A percentile compares a stretch with the other conserved stretches of the same genome.
Evolutionary conservation across 2,113 vertebrate genomes (phyloP).

Genomic region (Podilymbus podiceps): DNA sequence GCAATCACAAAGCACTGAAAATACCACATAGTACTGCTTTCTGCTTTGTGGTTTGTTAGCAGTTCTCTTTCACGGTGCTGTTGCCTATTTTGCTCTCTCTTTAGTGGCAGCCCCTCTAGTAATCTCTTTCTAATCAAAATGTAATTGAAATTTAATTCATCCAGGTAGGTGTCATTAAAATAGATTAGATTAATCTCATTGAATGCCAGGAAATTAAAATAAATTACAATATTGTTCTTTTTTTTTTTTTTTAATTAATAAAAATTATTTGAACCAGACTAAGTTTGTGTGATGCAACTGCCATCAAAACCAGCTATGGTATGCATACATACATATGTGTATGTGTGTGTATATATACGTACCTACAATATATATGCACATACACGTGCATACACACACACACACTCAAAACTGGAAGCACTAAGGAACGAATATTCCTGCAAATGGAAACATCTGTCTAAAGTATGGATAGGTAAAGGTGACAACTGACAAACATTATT

Average conservation of each 20-base stretch:
- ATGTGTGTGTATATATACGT: background rate
- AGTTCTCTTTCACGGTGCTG: background rate
- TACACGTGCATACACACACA: background rate
- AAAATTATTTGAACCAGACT: background rate
- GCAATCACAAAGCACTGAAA: background rate
- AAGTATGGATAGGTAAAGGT: background rate
- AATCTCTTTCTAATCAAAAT: constrained; percentile 34
- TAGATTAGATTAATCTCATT: constrained; percentile 28
- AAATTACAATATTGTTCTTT: background rate
- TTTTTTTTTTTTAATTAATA: background rate
- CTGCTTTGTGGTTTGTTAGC: background rate
- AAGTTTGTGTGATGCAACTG: background rate
- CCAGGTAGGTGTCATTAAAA: constrained; percentile 28
- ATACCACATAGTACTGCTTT: background rate
- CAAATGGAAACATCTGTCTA: background rate
- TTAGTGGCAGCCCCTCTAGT: background rate
- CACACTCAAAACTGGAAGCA: background rate
- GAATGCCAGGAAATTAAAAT: constrained; percentile 17
- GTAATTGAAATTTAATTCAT: constrained; percentile 54
- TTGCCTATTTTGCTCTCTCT: background rate
- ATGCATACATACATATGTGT: background rate
- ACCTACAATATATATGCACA: background rate
- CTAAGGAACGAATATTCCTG: background rate
- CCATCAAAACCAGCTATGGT: background rate
- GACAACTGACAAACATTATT: background rate